Conservation (phyloP, 2,797 vertebrate species). For the Sebastes iracundus region DNA sequence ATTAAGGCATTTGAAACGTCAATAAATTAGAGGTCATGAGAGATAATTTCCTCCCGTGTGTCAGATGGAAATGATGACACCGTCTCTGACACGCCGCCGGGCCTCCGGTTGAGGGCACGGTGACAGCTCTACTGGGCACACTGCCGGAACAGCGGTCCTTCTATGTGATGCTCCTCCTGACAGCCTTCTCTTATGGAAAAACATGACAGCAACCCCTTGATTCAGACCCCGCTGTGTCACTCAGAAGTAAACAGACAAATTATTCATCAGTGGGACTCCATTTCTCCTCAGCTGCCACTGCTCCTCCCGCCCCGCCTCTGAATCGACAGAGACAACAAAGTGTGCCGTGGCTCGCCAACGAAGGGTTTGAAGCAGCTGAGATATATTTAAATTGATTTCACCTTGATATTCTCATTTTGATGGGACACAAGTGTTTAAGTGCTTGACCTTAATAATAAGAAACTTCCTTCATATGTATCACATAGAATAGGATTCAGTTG, state of each 20-base stretch:
- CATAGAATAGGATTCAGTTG: not conserved
- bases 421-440: constrained; percentile 36
- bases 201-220: constrained; percentile 90
- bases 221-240: constrained; percentile 87
- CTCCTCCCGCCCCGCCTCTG: constrained; percentile 19
- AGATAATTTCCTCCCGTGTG: constrained; percentile 87
- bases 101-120: constrained; percentile 85
- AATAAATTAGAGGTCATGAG: constrained; percentile 92
- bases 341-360: constrained; percentile 11
- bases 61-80: constrained; percentile 90
- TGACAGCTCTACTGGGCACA: constrained; percentile 91
- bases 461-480: constrained; percentile 17
- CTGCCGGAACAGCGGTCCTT: constrained; percentile 89
- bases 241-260: constrained; percentile 91
- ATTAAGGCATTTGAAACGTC: constrained; percentile 95
- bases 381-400: constrained; percentile 49
- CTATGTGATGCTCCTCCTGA: constrained; percentile 88
- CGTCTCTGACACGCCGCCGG: constrained; percentile 83
- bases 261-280: constrained; percentile 84
- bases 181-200: constrained; percentile 88
- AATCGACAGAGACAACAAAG: constrained; percentile 61
- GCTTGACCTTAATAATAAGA: constrained; percentile 39
- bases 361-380: constrained; percentile 48
- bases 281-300: constrained; percentile 80
- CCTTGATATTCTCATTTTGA: constrained; percentile 38